Conservation (phyloP, 2,113 vertebrate species). For the Picathartes gymnocephalus region DNA sequence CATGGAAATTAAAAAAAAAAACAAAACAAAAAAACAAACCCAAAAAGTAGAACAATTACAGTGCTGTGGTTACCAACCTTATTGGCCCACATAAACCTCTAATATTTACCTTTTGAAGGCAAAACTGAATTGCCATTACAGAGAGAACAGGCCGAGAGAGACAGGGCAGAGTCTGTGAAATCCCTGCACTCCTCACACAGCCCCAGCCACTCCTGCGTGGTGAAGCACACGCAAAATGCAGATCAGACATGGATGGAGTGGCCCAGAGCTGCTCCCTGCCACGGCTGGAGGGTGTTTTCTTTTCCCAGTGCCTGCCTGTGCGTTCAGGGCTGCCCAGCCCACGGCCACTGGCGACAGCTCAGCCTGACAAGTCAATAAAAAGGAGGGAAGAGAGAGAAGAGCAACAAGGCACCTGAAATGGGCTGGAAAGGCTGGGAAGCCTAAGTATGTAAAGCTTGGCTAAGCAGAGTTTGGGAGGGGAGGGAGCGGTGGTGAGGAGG, state of each 20-base stretch:
- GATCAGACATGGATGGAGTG: neutral
- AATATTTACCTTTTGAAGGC: neutral
- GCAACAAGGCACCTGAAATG: neutral
- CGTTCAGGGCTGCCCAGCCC: neutral
- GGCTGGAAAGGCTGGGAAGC: neutral
- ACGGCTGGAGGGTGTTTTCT: neutral
- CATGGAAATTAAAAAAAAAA: too few relatives aligned
- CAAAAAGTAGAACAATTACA: fast-evolving
- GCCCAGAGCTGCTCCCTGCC: neutral
- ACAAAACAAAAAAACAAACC: too few relatives aligned
- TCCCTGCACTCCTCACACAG: neutral
- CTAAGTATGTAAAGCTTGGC: neutral
- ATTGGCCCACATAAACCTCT: neutral
- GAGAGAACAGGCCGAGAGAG: neutral
- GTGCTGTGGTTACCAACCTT: fast-evolving
- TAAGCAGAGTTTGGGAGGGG: neutral
- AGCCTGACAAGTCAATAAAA: neutral
- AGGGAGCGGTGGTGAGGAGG: neutral
- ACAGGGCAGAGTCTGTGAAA: neutral
- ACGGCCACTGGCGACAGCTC: neutral
- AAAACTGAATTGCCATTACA: fast-evolving
- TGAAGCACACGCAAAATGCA: neutral
- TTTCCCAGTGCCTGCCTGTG: neutral
- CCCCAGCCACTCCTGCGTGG: fast-evolving
- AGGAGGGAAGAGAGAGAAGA: neutral